Evolutionary conservation across 2,113 vertebrate species (phyloP), one percentile per base, ranked within the genome.

Genomic region (Mus pahari): DNA sequence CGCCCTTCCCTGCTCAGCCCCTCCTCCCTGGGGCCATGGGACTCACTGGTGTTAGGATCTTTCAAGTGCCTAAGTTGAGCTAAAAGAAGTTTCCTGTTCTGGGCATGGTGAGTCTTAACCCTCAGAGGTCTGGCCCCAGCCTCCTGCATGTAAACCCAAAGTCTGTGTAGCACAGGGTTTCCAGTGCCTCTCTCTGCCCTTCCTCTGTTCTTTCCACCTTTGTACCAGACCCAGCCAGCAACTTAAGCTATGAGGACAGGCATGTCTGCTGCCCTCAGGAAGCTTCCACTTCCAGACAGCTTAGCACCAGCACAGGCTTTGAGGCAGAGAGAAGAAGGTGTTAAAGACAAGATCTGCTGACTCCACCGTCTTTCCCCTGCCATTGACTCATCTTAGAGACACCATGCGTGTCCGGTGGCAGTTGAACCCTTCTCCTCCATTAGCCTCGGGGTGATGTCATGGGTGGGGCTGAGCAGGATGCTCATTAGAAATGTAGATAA

Each of bases 171-270:
- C 42, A 0, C 11, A 45, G 3, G 0, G 4, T 26, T 33, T 13
- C 36, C 33, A 1, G 42, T 3, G 53, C 31, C 3, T 22, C 16
- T 22, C 20, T 13, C n/a, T 19, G 1, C 8, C 1, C 55, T 58
- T 13, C 0, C 0, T 26, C 55, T 39, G 28, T 42, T 5, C 4
- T 4, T 14, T 5, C 2, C 0, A 31, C 68, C 55, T 42, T 2
- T 48, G 13, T 4, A 1, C 11, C 0, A 31, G 19, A 5, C 19
- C 53, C 24, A 0, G 75, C 53, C 24, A 0, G 75, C 9, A 3
- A 11, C 7, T 11, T 33, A 48, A 5, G 4, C 22, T 0, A 0
- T 2, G 17, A 20, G 6, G 62, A 1, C 62, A 62, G 53, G 28
- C 2, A 0, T 31, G n/a, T 45, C 87, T 50, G 26, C 4, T 10